Percentiles rank a stretch among this genome's conserved stretches.
Evolutionary conservation across 2,797 vertebrate genomes (phyloP).

Genomic region (Nyctibius grandis): DNA sequence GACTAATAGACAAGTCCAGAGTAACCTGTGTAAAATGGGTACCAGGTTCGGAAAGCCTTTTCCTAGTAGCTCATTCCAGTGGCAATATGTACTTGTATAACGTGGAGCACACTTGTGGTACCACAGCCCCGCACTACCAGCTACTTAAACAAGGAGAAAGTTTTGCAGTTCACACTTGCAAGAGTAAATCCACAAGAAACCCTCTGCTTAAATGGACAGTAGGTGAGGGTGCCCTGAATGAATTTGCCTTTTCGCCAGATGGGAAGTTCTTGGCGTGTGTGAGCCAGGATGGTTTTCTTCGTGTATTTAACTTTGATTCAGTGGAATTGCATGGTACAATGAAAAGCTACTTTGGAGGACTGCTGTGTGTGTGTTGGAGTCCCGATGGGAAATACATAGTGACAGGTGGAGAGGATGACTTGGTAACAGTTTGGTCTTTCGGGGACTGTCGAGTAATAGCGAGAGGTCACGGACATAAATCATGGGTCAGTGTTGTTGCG

Average conservation of each 20-base stretch:
- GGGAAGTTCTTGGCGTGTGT: constrained; percentile 95
- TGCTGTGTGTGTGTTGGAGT: constrained; percentile 96
- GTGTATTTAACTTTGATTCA: constrained; percentile 93
- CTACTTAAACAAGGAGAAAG: constrained; percentile 95
- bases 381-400: constrained; percentile 96
- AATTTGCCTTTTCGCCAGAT: constrained; percentile 97
- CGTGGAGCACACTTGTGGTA: constrained; percentile 94
- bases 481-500: constrained; percentile 95
- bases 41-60: constrained; percentile 95
- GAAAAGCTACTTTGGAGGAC: constrained; percentile 98
- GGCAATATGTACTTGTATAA: constrained; percentile 98
- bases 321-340: constrained; percentile 97
- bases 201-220: constrained; percentile 97
- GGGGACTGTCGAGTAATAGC: constrained; percentile 93
- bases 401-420: constrained; percentile 93
- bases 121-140: constrained; percentile 95
- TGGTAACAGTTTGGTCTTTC: constrained; percentile 97
- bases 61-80: constrained; percentile 94
- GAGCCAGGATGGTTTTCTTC: constrained; percentile 95
- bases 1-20: constrained; percentile 97
- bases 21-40: constrained; percentile 98
- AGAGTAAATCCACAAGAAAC: constrained; percentile 97
- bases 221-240: constrained; percentile 93
- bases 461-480: constrained; percentile 93
- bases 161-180: constrained; percentile 96